Percentiles rank a stretch among this genome's conserved stretches.
Evolutionary conservation across 2,888 invertebrate species (phyloP).

Genomic region (Campopleginae sp.): DNA sequence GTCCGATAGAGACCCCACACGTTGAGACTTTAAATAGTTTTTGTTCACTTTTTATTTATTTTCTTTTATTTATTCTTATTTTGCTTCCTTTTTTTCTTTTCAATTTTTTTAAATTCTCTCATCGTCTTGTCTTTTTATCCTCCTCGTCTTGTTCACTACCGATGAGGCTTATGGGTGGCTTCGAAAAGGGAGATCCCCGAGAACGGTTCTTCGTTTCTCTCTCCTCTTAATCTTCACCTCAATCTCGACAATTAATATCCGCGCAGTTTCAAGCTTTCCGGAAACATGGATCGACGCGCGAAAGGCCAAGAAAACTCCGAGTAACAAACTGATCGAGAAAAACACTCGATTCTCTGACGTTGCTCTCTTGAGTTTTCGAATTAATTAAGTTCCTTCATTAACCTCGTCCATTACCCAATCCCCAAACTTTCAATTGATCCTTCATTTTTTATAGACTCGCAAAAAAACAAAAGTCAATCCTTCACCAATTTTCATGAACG

Average conservation of each 20-base stretch:
- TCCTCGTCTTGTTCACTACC: slow-evolving; percentile 40
- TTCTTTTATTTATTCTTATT: slow-evolving; percentile 28
- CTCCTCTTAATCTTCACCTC: slow-evolving; percentile 4
- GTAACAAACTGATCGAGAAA: not conserved
- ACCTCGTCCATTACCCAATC: not conserved
- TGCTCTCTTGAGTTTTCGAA: not conserved
- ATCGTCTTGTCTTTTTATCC: slow-evolving; percentile 27
- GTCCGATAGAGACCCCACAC: slow-evolving; percentile 66
- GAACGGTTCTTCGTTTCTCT: slow-evolving; percentile 31
- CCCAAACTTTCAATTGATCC: not conserved
- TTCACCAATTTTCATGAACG: too few species aligned
- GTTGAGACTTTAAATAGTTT: slow-evolving; percentile 60
- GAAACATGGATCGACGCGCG: not conserved
- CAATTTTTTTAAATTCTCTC: slow-evolving; percentile 36
- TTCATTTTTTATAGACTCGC: not conserved
- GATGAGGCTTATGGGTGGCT: slow-evolving; percentile 54
- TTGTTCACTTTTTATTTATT: slow-evolving; percentile 40
- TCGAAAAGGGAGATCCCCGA: slow-evolving; percentile 45
- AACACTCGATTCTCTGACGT: not conserved
- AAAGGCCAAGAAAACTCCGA: not conserved
- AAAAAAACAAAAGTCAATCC: not conserved
- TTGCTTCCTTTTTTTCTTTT: slow-evolving; percentile 22
- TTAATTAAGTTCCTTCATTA: not conserved
- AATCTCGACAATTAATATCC: slow-evolving; percentile 25
- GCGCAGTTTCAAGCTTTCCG: not conserved